These are phyloP conservation scores for Harpagifer antarcticus DNA, from an alignment of 2,797 vertebrate species.

Conservation along the genomic window DNA sequence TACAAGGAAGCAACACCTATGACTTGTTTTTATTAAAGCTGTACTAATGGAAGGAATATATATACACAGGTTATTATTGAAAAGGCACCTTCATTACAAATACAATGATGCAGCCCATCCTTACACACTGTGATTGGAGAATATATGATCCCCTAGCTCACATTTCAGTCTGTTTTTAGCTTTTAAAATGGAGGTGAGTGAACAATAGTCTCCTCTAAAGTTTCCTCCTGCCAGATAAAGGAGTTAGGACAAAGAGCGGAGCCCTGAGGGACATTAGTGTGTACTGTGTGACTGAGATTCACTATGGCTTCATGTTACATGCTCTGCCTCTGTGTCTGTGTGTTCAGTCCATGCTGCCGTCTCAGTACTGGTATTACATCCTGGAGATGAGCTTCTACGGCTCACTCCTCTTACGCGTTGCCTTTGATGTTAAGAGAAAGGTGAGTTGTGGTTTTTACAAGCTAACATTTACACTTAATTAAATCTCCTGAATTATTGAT, in stretches of 20 bases:
- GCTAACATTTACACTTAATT: not conserved
- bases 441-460: conserved; percentile 76
- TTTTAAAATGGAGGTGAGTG: not conserved
- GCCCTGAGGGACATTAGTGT: conserved; percentile 16
- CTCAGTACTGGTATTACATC: conserved; percentile 98
- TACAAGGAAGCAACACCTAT: no score
- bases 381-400: conserved; percentile 94
- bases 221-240: conserved; percentile 24
- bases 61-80: not conserved
- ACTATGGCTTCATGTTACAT: conserved; percentile 37
- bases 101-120: not conserved
- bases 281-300: conserved; percentile 24
- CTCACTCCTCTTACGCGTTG: conserved; percentile 91
- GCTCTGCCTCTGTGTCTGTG: not conserved
- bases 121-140: not conserved
- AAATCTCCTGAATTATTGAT: not conserved
- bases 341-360: conserved; percentile 89
- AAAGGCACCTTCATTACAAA: not conserved
- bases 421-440: conserved; percentile 93
- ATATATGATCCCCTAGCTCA: conserved; percentile 3
- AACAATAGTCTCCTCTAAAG: conserved; percentile 15
- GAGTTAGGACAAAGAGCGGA: not conserved
- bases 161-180: not conserved
- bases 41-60: not conserved
- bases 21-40: no score